These are phyloP conservation scores for Cantharis rustica DNA, from an alignment of 2,888 invertebrate species.

Conservation along the genomic window DNA sequence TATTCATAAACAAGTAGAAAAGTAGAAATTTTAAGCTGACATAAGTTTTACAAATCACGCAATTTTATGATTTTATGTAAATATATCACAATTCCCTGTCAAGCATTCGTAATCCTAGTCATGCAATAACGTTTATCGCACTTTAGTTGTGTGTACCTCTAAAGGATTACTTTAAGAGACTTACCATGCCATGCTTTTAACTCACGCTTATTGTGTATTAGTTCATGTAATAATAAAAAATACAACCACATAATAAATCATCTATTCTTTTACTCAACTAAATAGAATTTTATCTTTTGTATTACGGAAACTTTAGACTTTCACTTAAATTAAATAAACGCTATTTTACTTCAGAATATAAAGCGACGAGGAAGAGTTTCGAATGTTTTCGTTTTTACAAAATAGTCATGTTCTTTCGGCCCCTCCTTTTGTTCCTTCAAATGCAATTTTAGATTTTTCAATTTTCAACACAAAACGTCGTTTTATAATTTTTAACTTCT, in stretches of 20 bases:
- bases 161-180: conserved; percentile 22
- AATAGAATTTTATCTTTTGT: background rate
- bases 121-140: conserved; percentile 25
- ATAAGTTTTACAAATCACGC: conserved; percentile 21
- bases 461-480: too few relatives aligned
- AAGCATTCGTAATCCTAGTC: conserved; percentile 24
- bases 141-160: conserved; percentile 20
- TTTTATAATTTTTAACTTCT: too few relatives aligned
- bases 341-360: background rate
- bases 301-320: background rate
- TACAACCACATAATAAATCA: conserved; percentile 4
- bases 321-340: background rate
- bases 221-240: background rate
- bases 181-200: conserved; percentile 18
- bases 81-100: conserved; percentile 23
- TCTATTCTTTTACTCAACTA: background rate
- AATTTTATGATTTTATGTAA: conserved; percentile 28
- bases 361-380: background rate
- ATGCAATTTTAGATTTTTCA: too few relatives aligned
- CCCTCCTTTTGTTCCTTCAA: too few relatives aligned
- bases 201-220: conserved; percentile 17
- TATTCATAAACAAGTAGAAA: conserved; percentile 2
- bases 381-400: too few relatives aligned
- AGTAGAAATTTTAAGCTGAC: conserved; percentile 1
- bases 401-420: background rate